Evolutionary conservation across 2,888 invertebrate genomes (phyloP).

Genomic region (Yponomeuta evonymella): DNA sequence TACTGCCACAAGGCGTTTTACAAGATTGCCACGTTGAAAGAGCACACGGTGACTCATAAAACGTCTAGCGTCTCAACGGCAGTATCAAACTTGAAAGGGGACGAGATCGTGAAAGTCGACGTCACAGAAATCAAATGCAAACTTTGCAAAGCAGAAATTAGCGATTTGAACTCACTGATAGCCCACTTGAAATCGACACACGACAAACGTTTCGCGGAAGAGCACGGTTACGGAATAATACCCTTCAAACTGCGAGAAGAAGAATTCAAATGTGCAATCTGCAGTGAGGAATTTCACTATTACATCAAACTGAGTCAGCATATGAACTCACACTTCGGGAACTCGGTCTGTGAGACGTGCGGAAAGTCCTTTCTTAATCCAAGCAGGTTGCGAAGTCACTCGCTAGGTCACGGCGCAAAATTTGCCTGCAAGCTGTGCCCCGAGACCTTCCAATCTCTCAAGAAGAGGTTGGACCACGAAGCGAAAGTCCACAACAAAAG

Average conservation of each 20-base stretch:
- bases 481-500: conserved; percentile 41
- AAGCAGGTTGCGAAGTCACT: conserved; percentile 52
- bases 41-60: conserved; percentile 49
- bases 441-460: conserved; percentile 46
- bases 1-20: conserved; percentile 56
- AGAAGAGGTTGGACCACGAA: conserved; percentile 47
- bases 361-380: conserved; percentile 60
- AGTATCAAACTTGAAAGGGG: conserved; percentile 50
- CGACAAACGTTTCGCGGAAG: conserved; percentile 36
- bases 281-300: conserved; percentile 48
- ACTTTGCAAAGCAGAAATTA: conserved; percentile 34
- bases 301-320: conserved; percentile 64
- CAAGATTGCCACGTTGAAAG: conserved; percentile 45
- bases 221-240: conserved; percentile 47
- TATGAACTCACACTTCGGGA: conserved; percentile 60
- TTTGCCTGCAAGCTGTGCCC: conserved; percentile 49
- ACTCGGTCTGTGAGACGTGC: conserved; percentile 57
- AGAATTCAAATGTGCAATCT: conserved; percentile 48
- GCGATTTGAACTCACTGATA: conserved; percentile 36
- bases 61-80: conserved; percentile 49
- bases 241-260: conserved; percentile 48
- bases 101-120: conserved; percentile 65
- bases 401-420: conserved; percentile 42
- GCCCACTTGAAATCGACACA: conserved; percentile 46
- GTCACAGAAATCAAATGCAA: conserved; percentile 41